phyloP scores from a whole-genome alignment of 1,140 invertebrate genomes.

The Dreissena rostriformis region DNA sequence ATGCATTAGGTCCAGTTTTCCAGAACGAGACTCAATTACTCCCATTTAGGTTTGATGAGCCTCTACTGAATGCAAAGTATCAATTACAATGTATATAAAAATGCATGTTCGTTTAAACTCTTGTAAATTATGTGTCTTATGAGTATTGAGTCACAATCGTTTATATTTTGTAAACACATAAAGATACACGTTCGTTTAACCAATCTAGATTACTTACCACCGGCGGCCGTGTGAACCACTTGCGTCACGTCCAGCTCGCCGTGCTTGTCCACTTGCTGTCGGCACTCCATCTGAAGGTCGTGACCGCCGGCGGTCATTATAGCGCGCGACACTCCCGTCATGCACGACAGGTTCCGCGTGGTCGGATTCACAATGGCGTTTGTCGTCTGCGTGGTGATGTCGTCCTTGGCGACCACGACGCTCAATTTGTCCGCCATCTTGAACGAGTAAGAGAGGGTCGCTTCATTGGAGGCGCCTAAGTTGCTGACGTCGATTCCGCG shows the following conservation, averaged over 20 bases:
- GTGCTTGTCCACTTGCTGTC: constrained; percentile 48
- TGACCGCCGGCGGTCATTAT: constrained; percentile 51
- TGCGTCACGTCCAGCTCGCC: constrained; percentile 52
- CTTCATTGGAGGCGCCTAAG: constrained; percentile 49
- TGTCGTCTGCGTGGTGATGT: constrained; percentile 54
- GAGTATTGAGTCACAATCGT: too few species aligned
- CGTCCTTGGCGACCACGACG: constrained; percentile 54
- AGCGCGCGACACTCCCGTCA: constrained; percentile 56
- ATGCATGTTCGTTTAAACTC: too few species aligned
- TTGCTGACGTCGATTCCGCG: constrained; percentile 54
- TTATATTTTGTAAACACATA: too few species aligned
- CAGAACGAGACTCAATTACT: too few species aligned
- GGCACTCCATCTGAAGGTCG: constrained; percentile 56
- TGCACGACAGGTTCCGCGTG: constrained; percentile 30
- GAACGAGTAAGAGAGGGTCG: constrained; percentile 52
- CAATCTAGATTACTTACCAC: constrained; percentile 31
- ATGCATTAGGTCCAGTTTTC: too few species aligned
- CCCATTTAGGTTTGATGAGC: too few species aligned
- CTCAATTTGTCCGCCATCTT: constrained; percentile 24
- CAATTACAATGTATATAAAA: too few species aligned
- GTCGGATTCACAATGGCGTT: constrained; percentile 63
- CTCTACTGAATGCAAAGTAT: too few species aligned
- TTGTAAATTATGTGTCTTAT: too few species aligned
- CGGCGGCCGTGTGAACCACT: constrained; percentile 63
- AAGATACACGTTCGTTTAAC: too few species aligned